Base-by-base conservation (phyloP, 2,797 vertebrate species). In the Salmo trutta region DNA sequence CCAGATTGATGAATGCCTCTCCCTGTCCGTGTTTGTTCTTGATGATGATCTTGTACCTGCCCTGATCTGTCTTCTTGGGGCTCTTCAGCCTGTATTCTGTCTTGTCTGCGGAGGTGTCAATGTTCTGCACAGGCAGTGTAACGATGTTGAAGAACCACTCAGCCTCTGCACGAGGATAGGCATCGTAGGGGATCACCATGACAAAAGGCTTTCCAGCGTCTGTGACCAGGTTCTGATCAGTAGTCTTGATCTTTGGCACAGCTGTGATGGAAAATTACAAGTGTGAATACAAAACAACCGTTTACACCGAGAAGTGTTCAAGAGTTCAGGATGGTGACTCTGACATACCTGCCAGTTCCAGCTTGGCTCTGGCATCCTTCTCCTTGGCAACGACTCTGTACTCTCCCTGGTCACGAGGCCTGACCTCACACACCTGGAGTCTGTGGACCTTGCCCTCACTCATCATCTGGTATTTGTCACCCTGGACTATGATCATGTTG, bases 381-480 rank as follows among this genome's bases (percentile, higher is more conserved):
- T 99, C 98, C 91, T 99, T 99, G 88, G 97, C 98, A 33, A 99
- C 94, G 66, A 99, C 95, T 89, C 96, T 94, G 88, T 99, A 99
- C 93, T 99, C 98, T 24, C 98, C 98, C 89, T 99, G 98, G 88
- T 99, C 98, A 70, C 98, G 95, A 16, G 98, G 98, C 83, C 93
- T 95, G 88, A 99, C 96, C 78, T 99, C 96, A 72, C 98, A 99
- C 74, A 99, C 94, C 87, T 99, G 98, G 67, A 99, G 92, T 74
- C 98, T 93, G 86, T 99, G 98, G 77, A 97, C 82, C 84, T 98
- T 99, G 73, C 95, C 96, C 89, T 99, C 98, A 79, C 97, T 99
- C 93, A 99, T 97, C 98, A 99, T 99, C 92, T 99, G 98, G 90
- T 99, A 97, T 86, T 99, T 99, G 90, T 99, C 98, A 89, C 98